phyloP scores from a whole-genome alignment of 1,140 invertebrate genomes.

The Dendroctonus ponderosae region DNA sequence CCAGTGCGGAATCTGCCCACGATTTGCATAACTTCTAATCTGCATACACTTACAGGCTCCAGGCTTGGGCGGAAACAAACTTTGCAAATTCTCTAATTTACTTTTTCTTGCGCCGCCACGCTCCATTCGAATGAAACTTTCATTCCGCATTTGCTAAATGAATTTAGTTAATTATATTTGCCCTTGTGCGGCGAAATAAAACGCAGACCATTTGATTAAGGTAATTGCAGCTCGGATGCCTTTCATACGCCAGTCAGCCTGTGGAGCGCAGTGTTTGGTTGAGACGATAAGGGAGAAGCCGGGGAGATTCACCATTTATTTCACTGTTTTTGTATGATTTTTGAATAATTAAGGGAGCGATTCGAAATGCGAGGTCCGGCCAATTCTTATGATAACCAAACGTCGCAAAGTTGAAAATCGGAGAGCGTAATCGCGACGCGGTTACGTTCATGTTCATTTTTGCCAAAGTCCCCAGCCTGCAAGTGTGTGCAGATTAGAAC shows the following conservation, averaged over 20 bases:
- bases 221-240: slow-evolving; percentile 23
- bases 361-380: too few relatives aligned
- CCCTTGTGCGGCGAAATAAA: slow-evolving; percentile 27
- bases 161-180: slow-evolving; percentile 36
- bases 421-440: too few relatives aligned
- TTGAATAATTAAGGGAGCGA: too few relatives aligned
- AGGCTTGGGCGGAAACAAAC: slow-evolving; percentile 36
- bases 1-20: slow-evolving; percentile 33
- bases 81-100: slow-evolving; percentile 38
- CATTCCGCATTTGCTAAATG: slow-evolving; percentile 32
- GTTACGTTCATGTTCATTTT: too few relatives aligned
- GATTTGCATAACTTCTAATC: slow-evolving; percentile 43
- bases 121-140: slow-evolving; percentile 28
- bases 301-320: too few relatives aligned
- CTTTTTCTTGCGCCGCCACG: slow-evolving; percentile 32
- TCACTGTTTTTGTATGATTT: too few relatives aligned
- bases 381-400: too few relatives aligned
- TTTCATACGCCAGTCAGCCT: neutral
- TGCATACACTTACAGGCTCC: slow-evolving; percentile 40
- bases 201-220: slow-evolving; percentile 30
- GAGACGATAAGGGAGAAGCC: too few relatives aligned
- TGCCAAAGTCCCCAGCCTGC: slow-evolving; percentile 23
- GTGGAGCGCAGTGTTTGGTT: too few relatives aligned
- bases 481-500: slow-evolving; percentile 43
- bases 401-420: too few relatives aligned